Percentiles rank a stretch among this genome's conserved stretches.
Conservation (phyloP, 1,140 invertebrate genomes). For the Drosophila miranda region DNA sequence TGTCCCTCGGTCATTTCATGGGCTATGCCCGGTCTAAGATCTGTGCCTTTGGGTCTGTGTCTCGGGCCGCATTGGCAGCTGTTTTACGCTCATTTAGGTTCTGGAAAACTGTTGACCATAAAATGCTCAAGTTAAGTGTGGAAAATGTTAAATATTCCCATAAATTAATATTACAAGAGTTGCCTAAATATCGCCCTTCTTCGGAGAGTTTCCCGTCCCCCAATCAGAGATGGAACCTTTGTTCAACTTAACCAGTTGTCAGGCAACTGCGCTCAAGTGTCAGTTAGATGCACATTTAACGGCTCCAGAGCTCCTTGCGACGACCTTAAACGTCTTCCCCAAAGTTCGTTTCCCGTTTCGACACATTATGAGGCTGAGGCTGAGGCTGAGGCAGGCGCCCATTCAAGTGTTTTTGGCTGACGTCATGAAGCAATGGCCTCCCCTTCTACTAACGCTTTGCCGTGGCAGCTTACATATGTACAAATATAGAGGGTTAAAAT, state of each 20-base stretch:
- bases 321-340: conserved; percentile 39
- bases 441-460: conserved; percentile 33
- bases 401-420: conserved; percentile 24
- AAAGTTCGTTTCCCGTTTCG: conserved; percentile 17
- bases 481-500: conserved; percentile 31
- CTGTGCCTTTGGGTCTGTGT: conserved; percentile 8
- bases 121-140: conserved; percentile 51
- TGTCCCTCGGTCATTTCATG: conserved; percentile 48
- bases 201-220: conserved; percentile 33
- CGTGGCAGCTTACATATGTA: conserved; percentile 50
- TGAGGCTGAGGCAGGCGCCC: neutral
- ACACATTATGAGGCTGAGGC: no score
- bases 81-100: conserved; percentile 70
- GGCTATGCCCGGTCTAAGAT: conserved; percentile 50
- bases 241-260: conserved; percentile 53
- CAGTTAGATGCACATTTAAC: conserved; percentile 78
- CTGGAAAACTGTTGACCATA: conserved; percentile 66
- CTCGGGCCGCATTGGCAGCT: conserved; percentile 49
- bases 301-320: conserved; percentile 47
- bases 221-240: conserved; percentile 53
- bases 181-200: no score
- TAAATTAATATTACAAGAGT: conserved; percentile 71
- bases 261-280: conserved; percentile 64
- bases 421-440: conserved; percentile 31
- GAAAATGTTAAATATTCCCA: conserved; percentile 72